Conservation (phyloP, 2,888 invertebrate genomes). For the Amaurobius ferox region DNA sequence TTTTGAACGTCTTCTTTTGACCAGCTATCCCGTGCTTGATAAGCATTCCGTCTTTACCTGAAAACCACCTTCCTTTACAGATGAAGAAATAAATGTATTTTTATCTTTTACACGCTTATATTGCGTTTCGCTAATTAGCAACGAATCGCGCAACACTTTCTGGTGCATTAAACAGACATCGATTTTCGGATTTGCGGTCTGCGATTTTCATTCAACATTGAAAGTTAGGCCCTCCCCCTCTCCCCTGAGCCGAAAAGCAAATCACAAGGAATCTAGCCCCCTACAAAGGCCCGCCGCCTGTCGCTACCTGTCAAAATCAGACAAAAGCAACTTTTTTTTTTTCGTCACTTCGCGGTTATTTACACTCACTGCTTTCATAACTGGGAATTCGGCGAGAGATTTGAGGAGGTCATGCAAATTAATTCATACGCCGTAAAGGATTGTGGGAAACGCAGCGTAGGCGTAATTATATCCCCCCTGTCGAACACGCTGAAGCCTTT, state of each 20-base stretch:
- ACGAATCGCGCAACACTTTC: neutral
- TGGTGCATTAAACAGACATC: neutral
- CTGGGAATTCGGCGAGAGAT: neutral
- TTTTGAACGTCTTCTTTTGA: too few species aligned
- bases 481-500: neutral
- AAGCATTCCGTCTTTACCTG: too few species aligned
- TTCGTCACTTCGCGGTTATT: neutral
- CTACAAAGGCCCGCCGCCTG: neutral
- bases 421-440: neutral
- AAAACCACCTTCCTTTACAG: too few species aligned
- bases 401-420: neutral
- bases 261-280: neutral
- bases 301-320: neutral
- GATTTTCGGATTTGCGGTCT: too few species aligned
- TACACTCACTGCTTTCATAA: neutral
- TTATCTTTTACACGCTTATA: too few species aligned
- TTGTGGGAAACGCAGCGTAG: neutral
- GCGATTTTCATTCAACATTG: too few species aligned
- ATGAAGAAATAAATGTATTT: too few species aligned
- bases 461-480: conserved; percentile 1
- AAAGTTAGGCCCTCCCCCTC: too few species aligned
- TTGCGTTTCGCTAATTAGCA: neutral
- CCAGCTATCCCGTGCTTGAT: too few species aligned
- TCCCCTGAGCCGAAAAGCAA: neutral
- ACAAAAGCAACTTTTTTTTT: neutral